Evolutionary conservation across 1,140 invertebrate genomes (phyloP).

Genomic region (Bradynema listronoti): DNA sequence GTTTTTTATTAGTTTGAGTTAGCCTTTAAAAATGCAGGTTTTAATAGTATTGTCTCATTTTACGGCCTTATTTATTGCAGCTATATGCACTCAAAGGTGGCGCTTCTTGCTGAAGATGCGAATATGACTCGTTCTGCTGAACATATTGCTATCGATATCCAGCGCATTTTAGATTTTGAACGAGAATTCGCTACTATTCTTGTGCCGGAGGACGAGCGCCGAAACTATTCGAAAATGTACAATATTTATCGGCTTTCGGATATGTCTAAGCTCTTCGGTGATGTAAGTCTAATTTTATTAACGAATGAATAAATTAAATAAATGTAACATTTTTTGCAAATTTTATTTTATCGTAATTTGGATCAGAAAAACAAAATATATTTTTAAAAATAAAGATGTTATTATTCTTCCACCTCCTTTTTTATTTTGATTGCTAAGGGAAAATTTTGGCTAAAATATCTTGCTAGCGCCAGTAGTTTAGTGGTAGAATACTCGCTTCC

Average conservation of each 20-base stretch:
- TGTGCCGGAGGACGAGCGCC: conserved; percentile 45
- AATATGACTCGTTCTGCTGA: conserved; percentile 16
- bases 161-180: conserved; percentile 41
- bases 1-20: too few relatives aligned
- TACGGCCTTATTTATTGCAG: not conserved
- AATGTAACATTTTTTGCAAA: too few relatives aligned
- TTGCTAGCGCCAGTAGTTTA: too few relatives aligned
- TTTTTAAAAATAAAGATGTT: too few relatives aligned
- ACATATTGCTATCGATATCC: conserved; percentile 36
- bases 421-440: too few relatives aligned
- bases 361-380: too few relatives aligned
- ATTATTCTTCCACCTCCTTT: too few relatives aligned
- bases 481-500: too few relatives aligned
- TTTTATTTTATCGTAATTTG: too few relatives aligned
- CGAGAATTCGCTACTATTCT: conserved; percentile 49
- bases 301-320: too few relatives aligned
- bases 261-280: conserved; percentile 22
- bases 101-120: conserved; percentile 41
- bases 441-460: too few relatives aligned
- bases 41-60: not conserved
- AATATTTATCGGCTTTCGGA: conserved; percentile 42
- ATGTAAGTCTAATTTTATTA: too few relatives aligned
- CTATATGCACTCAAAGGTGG: conserved; percentile 37
- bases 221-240: conserved; percentile 49
- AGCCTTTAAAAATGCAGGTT: not conserved